These are phyloP conservation scores for Oegoconia quadripuncta DNA, from an alignment of 2,888 invertebrate species.

Conservation along the genomic window DNA sequence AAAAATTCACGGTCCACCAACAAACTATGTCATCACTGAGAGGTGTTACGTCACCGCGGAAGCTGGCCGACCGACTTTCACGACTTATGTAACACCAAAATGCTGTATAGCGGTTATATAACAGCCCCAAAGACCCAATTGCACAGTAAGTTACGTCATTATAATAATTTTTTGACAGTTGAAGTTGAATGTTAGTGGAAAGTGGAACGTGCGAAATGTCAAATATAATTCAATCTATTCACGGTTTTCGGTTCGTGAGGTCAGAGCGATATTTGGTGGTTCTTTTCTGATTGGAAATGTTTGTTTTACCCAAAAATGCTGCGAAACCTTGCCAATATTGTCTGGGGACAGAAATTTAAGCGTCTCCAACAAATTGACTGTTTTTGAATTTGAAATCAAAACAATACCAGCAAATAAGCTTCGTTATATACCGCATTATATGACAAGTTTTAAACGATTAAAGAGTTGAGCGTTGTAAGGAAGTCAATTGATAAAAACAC, in stretches of 20 bases:
- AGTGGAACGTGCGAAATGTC: constrained; percentile 69
- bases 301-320: too few relatives aligned
- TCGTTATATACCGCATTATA: too few relatives aligned
- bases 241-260: constrained; percentile 20
- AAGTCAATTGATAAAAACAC: too few relatives aligned
- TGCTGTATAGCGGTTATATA: constrained; percentile 43
- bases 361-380: too few relatives aligned
- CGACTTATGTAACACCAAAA: constrained; percentile 60
- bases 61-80: constrained; percentile 71
- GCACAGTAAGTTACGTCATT: constrained; percentile 68
- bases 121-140: constrained; percentile 69
- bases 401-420: too few relatives aligned
- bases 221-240: constrained; percentile 35
- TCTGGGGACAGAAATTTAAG: too few relatives aligned
- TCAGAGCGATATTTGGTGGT: constrained; percentile 4
- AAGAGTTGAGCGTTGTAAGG: too few relatives aligned
- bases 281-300: too few relatives aligned
- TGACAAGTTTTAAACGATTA: too few relatives aligned
- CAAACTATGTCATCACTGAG: constrained; percentile 52
- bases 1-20: constrained; percentile 41
- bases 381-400: too few relatives aligned
- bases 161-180: constrained; percentile 51
- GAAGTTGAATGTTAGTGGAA: constrained; percentile 68
- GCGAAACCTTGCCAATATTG: too few relatives aligned
- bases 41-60: constrained; percentile 62